Conservation (phyloP, 1,140 invertebrate genomes). For the Achatina immaculata region DNA sequence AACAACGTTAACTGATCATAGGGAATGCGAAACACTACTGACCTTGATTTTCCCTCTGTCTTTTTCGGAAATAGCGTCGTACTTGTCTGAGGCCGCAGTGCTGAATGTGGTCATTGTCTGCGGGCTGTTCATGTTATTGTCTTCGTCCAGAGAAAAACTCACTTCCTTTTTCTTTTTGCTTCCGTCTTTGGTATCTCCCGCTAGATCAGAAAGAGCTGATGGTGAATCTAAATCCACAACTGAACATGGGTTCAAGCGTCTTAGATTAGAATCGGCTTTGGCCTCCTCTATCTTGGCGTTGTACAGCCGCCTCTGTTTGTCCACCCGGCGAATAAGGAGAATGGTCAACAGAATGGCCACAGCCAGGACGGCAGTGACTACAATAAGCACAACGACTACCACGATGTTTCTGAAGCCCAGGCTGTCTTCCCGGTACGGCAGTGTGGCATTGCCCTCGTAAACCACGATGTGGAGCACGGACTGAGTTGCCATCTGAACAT, state of each 20-base stretch:
- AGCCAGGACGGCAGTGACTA: conserved; percentile 52
- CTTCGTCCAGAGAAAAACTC: conserved; percentile 58
- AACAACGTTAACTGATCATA: too few species aligned
- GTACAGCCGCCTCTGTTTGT: conserved; percentile 47
- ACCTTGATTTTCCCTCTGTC: conserved; percentile 35
- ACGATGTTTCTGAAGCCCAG: conserved; percentile 49
- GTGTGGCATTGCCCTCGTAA: conserved; percentile 42
- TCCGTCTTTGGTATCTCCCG: conserved; percentile 3
- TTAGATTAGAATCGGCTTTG: conserved; percentile 35
- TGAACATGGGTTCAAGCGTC: background rate
- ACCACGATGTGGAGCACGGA: conserved; percentile 48
- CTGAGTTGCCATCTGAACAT: conserved; percentile 64
- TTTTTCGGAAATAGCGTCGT: conserved; percentile 19
- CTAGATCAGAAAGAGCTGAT: background rate
- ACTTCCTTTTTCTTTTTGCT: conserved; percentile 59
- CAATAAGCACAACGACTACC: conserved; percentile 53
- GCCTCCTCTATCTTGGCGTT: conserved; percentile 44
- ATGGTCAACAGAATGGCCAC: conserved; percentile 53
- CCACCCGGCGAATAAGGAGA: conserved; percentile 48
- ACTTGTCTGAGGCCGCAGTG: conserved; percentile 18
- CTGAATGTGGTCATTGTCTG: conserved; percentile 21
- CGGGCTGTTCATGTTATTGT: conserved; percentile 39
- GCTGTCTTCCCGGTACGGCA: conserved; percentile 14
- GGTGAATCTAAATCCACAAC: background rate
- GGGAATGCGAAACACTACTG: too few species aligned